Percentiles rank a stretch among this genome's conserved stretches.
phyloP scores from a whole-genome alignment of 2,888 invertebrate species.

The Mechanitis mazaeus region DNA sequence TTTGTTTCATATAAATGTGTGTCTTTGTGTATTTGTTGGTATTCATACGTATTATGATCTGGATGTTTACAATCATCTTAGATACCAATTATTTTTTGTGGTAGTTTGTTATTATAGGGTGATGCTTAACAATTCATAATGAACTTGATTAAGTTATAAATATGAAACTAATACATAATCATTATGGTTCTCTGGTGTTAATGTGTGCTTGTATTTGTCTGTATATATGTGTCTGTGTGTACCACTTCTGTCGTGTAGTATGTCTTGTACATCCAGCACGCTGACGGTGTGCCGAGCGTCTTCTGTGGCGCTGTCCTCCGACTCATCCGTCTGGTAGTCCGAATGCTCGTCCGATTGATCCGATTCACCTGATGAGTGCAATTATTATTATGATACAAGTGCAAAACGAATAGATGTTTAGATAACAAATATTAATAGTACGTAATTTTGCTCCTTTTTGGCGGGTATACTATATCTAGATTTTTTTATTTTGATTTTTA shows the following conservation, averaged over 20 bases:
- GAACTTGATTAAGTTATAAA: no score
- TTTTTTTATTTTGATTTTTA: background rate
- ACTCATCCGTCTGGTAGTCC: conserved; percentile 51
- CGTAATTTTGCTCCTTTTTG: background rate
- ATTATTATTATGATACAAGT: no score
- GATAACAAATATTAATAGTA: background rate
- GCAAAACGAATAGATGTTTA: no score
- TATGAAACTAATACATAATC: no score
- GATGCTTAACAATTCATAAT: no score
- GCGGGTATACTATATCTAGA: background rate
- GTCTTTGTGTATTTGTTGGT: no score
- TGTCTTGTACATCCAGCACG: conserved; percentile 29
- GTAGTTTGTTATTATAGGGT: no score
- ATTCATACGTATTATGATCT: no score
- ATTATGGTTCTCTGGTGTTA: no score
- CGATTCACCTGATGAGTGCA: conserved; percentile 26
- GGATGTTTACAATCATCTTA: no score
- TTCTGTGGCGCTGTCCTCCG: conserved; percentile 52
- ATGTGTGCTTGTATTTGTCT: background rate
- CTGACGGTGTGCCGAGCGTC: conserved; percentile 45
- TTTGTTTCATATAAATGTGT: no score
- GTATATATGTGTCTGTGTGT: background rate
- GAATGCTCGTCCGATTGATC: conserved; percentile 46
- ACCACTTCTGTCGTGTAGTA: conserved; percentile 43
- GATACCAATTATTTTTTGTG: no score